Percentiles rank a stretch among this genome's conserved stretches.
These are phyloP conservation scores for Opisthograptis luteolata DNA, from an alignment of 2,888 invertebrate genomes.

Conservation along the genomic window DNA sequence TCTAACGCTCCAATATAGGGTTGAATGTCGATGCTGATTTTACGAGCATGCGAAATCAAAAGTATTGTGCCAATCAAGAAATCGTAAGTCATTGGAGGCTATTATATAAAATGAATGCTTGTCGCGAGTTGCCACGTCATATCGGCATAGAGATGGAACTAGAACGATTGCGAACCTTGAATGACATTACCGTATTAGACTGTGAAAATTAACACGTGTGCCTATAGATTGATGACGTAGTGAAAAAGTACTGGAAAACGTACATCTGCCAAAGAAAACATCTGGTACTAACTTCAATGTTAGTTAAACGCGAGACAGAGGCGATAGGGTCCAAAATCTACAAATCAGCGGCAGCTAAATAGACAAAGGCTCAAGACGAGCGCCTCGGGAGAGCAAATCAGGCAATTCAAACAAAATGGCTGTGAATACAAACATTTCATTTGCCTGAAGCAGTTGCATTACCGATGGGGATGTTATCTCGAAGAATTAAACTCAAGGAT, in stretches of 20 bases:
- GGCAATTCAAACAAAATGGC: conserved; percentile 24
- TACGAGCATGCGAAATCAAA: conserved; percentile 27
- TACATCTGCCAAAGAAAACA: conserved; percentile 24
- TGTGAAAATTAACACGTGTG: conserved; percentile 65
- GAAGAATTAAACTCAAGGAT: conserved; percentile 43
- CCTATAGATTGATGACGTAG: conserved; percentile 42
- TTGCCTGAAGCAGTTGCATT: conserved; percentile 27
- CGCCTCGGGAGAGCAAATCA: conserved; percentile 35
- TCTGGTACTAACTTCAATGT: conserved; percentile 10
- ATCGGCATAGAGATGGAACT: conserved; percentile 14
- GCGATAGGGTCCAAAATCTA: conserved; percentile 24
- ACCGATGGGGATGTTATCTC: conserved; percentile 27
- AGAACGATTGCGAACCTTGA: conserved; percentile 49
- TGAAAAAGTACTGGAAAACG: conserved; percentile 27
- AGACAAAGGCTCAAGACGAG: conserved; percentile 20
- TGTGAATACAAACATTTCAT: conserved; percentile 19
- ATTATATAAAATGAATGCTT: conserved; percentile 18
- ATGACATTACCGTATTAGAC: conserved; percentile 52
- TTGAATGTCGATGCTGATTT: conserved; percentile 15
- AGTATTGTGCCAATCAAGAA: conserved; percentile 25
- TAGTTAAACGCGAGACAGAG: conserved; percentile 12
- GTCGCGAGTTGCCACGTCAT: conserved; percentile 2
- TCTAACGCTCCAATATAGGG: conserved; percentile 9
- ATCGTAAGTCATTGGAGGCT: conserved; percentile 23
- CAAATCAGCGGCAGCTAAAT: conserved; percentile 21